Evolutionary conservation across 2,113 vertebrate species (phyloP), one percentile per base, ranked within the genome.

Genomic region (Pelecanoides urinatrix): DNA sequence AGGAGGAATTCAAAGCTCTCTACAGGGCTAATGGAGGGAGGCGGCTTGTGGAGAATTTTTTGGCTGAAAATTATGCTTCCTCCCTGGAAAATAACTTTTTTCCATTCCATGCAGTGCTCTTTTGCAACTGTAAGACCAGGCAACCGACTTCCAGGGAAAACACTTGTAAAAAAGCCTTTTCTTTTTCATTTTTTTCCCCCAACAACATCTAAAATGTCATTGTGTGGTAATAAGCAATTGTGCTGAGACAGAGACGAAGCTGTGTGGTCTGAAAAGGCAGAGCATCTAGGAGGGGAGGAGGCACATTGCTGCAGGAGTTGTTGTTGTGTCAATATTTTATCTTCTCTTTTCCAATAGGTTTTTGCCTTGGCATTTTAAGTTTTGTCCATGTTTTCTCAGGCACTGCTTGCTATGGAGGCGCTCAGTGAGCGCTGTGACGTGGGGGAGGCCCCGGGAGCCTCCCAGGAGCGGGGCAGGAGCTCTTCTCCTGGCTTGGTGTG

Each of bases 81-180:
- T 96, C 94, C 76, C 52, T 92, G 86, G 90, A 91, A 95, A 95
- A 92, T 78, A 88, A 87, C 50, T 89, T 93, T 93, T 96, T 96
- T 96, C 86, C 90, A 77, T 96, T 95, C 73, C 44, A n/a, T 44
- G 58, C 73, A 72, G 71, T 90, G n/a, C 63, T 93, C 56, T 70
- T 50, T 90, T 92, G 82, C 47, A 81, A 53, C 75, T 92, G 44
- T 84, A 59, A 90, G 56, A 50, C 34, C 13, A 70, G 82, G 78
- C 85, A 88, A 34, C 52, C 5, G 12, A 49, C 52, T 94, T 97
- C 86, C 89, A 94, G 79, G 55, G 50, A 86, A 94, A 94, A 88
- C 42, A 68, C 44, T 94, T 75, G 21, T 65, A 45, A 94, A 92
- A 88, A 84, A 78, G 3, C 27, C 12, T 88, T 90, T 75, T 61